Evolutionary conservation across 2,113 vertebrate species (phyloP).

Genomic region (Dendrocopos noguchii): DNA sequence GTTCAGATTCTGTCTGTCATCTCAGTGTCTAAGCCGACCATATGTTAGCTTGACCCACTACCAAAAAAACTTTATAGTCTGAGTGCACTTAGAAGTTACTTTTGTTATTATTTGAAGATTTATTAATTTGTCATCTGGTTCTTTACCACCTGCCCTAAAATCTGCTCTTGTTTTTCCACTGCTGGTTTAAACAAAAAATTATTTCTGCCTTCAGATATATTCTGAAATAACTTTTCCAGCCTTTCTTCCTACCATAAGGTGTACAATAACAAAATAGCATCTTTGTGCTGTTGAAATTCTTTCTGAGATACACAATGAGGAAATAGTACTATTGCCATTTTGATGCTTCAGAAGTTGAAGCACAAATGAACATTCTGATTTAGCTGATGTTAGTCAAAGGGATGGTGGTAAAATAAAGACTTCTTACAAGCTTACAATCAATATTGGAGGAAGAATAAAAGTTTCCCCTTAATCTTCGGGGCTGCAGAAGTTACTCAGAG

Average conservation of each 20-base stretch:
- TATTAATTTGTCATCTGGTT: slow-evolving; percentile 64
- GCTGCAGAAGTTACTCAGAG: neutral
- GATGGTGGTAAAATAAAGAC: neutral
- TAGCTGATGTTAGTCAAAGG: neutral
- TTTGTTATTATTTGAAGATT: slow-evolving; percentile 52
- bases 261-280: neutral
- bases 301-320: neutral
- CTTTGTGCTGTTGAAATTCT: neutral
- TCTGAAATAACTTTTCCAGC: neutral
- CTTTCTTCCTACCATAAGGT: neutral
- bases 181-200: neutral
- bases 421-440: neutral
- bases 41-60: slow-evolving; percentile 63
- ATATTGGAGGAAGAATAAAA: neutral
- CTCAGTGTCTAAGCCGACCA: slow-evolving; percentile 47
- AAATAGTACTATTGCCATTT: neutral
- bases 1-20: slow-evolving; percentile 62
- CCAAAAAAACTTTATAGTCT: slow-evolving; percentile 38
- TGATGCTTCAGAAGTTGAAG: neutral
- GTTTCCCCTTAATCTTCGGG: neutral
- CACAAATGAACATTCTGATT: neutral
- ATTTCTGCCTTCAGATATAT: neutral
- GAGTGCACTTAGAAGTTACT: slow-evolving; percentile 48
- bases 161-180: neutral
- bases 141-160: slow-evolving; percentile 30